Conservation (phyloP, 2,113 vertebrate genomes). For the Brachyhypopomus occidentalis region DNA sequence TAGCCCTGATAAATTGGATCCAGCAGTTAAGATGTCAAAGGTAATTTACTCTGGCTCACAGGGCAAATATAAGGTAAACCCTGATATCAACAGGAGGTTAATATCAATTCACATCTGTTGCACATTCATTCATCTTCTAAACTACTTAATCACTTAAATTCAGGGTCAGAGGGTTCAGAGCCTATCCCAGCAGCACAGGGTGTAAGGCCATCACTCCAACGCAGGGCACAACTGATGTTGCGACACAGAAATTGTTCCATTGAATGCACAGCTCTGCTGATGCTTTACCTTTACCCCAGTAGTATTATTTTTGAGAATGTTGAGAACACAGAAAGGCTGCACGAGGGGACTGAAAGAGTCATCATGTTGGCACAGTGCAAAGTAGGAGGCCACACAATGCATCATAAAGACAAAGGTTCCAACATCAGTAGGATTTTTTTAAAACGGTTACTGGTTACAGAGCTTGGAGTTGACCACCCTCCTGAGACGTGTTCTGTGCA, state of each 20-base stretch:
- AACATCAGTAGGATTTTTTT: neutral
- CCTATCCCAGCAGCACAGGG: too few relatives aligned
- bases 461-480: slow-evolving; percentile 32
- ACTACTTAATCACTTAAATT: too few relatives aligned
- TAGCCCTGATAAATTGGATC: slow-evolving; percentile 6
- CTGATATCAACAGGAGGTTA: too few relatives aligned
- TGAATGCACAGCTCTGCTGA: too few relatives aligned
- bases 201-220: too few relatives aligned
- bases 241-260: too few relatives aligned
- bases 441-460: neutral
- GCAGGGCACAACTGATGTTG: too few relatives aligned
- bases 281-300: too few relatives aligned
- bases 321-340: neutral
- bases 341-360: neutral
- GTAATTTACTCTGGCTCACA: slow-evolving; percentile 15
- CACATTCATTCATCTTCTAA: too few relatives aligned
- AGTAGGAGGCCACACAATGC: neutral
- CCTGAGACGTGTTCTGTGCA: slow-evolving; percentile 62
- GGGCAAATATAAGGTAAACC: neutral
- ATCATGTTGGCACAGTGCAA: neutral
- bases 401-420: neutral
- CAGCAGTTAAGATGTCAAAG: neutral
- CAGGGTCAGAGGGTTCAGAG: too few relatives aligned
- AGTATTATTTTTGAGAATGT: too few relatives aligned
- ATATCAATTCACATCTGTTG: neutral